Evolutionary conservation across 2,888 invertebrate species (phyloP).

Genomic region (Polietes domitor): DNA sequence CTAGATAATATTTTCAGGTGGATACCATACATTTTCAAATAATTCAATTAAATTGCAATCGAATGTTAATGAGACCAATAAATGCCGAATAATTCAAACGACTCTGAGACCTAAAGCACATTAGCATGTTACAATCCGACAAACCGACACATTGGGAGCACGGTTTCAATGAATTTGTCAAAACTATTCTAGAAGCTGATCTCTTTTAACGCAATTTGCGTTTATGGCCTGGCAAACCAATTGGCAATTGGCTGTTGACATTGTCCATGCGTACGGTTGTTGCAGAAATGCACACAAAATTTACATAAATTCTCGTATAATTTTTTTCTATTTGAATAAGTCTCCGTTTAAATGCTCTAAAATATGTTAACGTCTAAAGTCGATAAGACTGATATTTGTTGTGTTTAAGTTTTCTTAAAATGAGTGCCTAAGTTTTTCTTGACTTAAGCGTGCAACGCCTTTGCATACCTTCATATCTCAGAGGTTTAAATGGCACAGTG

Average conservation of each 20-base stretch:
- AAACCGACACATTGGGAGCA: slow-evolving; percentile 78
- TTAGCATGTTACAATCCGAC: slow-evolving; percentile 70
- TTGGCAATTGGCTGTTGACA: not conserved
- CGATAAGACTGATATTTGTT: not conserved
- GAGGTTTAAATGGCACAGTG: too few species aligned
- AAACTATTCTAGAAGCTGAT: not conserved
- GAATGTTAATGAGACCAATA: slow-evolving; percentile 21
- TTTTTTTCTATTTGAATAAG: not conserved
- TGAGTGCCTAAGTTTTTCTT: too few species aligned
- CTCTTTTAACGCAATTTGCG: not conserved
- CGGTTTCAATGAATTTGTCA: not conserved
- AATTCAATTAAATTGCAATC: slow-evolving; percentile 19
- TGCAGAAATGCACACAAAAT: not conserved
- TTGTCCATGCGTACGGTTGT: not conserved
- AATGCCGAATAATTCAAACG: slow-evolving; percentile 1
- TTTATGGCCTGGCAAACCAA: not conserved
- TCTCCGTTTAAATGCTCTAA: not conserved
- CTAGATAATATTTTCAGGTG: not conserved
- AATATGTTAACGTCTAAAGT: not conserved
- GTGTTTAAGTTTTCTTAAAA: too few species aligned
- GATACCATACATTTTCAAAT: not conserved
- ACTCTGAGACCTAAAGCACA: slow-evolving; percentile 84
- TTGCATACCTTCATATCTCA: too few species aligned
- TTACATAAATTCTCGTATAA: not conserved
- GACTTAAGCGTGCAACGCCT: too few species aligned